phyloP scores from a whole-genome alignment of 2,113 vertebrate species.

The Limnothrissa miodon region DNA sequence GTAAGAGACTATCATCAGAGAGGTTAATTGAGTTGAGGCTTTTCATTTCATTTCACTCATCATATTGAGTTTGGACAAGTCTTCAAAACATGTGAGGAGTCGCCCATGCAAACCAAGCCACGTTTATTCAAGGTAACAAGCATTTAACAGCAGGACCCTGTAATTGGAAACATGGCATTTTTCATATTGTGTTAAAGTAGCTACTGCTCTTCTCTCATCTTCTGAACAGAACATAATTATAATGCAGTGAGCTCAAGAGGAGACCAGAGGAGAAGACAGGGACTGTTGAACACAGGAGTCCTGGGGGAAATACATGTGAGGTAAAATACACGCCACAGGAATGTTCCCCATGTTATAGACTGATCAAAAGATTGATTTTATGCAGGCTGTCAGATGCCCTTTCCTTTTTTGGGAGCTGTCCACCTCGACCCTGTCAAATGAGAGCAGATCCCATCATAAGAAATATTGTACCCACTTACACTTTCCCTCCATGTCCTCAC shows the following conservation, averaged over 20 bases:
- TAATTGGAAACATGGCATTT: background rate
- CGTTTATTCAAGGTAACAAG: slow-evolving; percentile 22
- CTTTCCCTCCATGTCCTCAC: background rate
- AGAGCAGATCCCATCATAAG: slow-evolving; percentile 38
- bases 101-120: background rate
- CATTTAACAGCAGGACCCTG: slow-evolving; percentile 8
- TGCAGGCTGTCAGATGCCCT: background rate
- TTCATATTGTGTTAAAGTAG: background rate
- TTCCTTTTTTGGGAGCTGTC: background rate
- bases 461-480: slow-evolving; percentile 27
- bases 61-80: background rate
- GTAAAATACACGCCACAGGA: background rate
- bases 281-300: background rate
- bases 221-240: slow-evolving; percentile 22
- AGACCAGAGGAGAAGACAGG: background rate
- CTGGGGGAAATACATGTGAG: background rate
- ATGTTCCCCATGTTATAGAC: background rate
- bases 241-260: slow-evolving; percentile 25
- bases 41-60: background rate
- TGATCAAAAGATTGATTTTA: background rate
- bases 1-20: background rate
- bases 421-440: slow-evolving; percentile 33
- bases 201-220: background rate
- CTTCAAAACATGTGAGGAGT: background rate
- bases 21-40: slow-evolving; percentile 15